Base-by-base conservation (phyloP, 2,888 invertebrate genomes). In the Cremastinae sp. region DNA sequence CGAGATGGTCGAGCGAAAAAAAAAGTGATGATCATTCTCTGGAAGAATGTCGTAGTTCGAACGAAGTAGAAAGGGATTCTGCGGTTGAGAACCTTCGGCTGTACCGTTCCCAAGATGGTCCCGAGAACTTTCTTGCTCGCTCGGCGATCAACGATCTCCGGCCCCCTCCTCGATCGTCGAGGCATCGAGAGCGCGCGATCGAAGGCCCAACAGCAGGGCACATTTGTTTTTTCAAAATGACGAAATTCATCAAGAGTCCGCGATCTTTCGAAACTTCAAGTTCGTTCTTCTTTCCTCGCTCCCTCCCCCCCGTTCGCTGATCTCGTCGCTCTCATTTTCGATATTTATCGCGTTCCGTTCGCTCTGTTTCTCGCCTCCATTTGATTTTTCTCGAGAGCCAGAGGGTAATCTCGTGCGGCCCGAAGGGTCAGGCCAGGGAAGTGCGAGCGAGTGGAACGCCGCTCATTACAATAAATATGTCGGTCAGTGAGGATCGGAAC, bases 391-490 rank as follows among this genome's bases (percentile, higher is more conserved):
- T n/a, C n/a, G n/a, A 0, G 2, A 41, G n/a, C n/a, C 47, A 36
- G 36, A 49, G 49, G 36, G n/a, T 34, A 8, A 14, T 7, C 18
- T 9, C 53, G 14, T 14, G 8, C 2, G 12, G 41, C 41, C 14
- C 1, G 28, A 28, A 47, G 68, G 34, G 53, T 59, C 41, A 41
- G n/a, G n/a, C n/a, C 16, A 7, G 38, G 45, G 28, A 3, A 14
- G 1, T 22, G 47, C 47, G 28, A 51, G 47, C 65, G 65, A 65
- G 28, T 61, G 70, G 65, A 70, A 70, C 54, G 41, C 70, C 7
- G 43, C 76, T 74, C 65, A 74, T 77, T 77, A 77, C 16, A 70
- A 73, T 70, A 77, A 77, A 73, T 77, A 66, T 74, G 70, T 77
- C 61, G 76, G 76, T 74, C 76, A 77, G 69, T 54, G 69, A 61